Base-by-base conservation (phyloP, 2,888 invertebrate genomes). In the Epistrophe grossulariae region DNA sequence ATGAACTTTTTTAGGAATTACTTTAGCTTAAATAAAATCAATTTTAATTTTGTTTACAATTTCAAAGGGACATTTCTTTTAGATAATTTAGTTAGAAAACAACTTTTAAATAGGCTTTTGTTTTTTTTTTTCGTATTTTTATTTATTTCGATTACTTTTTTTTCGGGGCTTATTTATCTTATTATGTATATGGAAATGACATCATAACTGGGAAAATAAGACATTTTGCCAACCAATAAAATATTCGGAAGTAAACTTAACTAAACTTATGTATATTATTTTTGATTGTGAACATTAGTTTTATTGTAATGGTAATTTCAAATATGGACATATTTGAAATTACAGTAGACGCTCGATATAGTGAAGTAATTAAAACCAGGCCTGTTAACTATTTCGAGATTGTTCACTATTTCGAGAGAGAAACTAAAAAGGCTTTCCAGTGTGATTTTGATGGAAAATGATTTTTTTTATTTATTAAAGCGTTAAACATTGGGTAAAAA, bases 31-130 rank as follows among this genome's bases (percentile, higher is more conserved):
- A 28, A 8, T 2, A 55, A 55, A 55, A n/a, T 55, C 31, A 55
- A 31, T 55, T 28, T 31, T 15, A 55, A 55, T 55, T 55, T 55
- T 55, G 55, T 31, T 55, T 55, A 31, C 55, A 55, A 55, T 31
- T 55, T 55, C 0, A 24, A 31, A n/a, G 0, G n/a, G 31, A 55
- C 31, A n/a, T 28, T n/a, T 55, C n/a, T 55, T 31, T 31, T 55
- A 9, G 24, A 55, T 55, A 3, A 13, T 15, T 55, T 6, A 0
- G 9, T 55, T 55, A 24, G 28, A 31, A 55, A 55, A 55, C 8
- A 31, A 31, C 28, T 55, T 52, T 52, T 31, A 31, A 55, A 55
- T 55, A 1, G 28, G 15, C 15, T 55, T 24, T 15, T 52, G 24
- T 17, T 10, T 50, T 19, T 50, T 50, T 50, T 11, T 0, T 50